phyloP scores from a whole-genome alignment of 2,113 vertebrate species.

The Entelurus aequoreus region DNA sequence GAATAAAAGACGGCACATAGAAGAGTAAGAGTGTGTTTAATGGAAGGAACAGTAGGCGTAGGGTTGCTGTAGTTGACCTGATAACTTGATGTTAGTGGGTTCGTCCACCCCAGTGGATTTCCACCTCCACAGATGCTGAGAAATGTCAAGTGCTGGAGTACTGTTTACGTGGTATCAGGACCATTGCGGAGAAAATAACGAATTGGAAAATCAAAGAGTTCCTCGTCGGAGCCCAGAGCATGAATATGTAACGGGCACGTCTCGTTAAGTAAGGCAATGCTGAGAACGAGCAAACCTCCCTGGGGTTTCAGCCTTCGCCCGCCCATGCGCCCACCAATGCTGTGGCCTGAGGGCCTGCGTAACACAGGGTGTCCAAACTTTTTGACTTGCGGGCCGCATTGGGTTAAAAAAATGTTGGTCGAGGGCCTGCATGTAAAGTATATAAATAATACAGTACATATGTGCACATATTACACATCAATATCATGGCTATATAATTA shows the following conservation, averaged over 20 bases:
- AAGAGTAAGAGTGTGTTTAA: not conserved
- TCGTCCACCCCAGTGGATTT: slow-evolving; percentile 27
- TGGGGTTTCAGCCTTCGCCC: slow-evolving; percentile 44
- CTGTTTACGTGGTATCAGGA: not conserved
- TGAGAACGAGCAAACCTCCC: slow-evolving; percentile 29
- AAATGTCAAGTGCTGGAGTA: slow-evolving; percentile 2
- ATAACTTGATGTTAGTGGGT: slow-evolving; percentile 36
- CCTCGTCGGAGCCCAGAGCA: slow-evolving; percentile 26
- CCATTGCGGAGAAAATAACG: slow-evolving; percentile 40
- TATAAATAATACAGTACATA: no score
- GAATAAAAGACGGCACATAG: slow-evolving; percentile 3
- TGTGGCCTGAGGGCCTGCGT: slow-evolving; percentile 30
- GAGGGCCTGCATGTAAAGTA: no score
- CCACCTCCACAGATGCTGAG: slow-evolving; percentile 41
- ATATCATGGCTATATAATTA: no score
- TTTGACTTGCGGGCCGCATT: no score
- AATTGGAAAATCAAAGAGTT: slow-evolving; percentile 66
- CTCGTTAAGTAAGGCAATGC: slow-evolving; percentile 43
- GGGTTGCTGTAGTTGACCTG: slow-evolving; percentile 35
- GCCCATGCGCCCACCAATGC: slow-evolving; percentile 31
- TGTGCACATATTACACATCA: no score
- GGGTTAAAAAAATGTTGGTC: no score
- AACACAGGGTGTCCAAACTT: no score
- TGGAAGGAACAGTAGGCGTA: not conserved
- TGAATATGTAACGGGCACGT: slow-evolving; percentile 29